These are phyloP conservation scores for Oryctes rhinoceros DNA, from an alignment of 1,140 invertebrate genomes.

Conservation along the genomic window DNA sequence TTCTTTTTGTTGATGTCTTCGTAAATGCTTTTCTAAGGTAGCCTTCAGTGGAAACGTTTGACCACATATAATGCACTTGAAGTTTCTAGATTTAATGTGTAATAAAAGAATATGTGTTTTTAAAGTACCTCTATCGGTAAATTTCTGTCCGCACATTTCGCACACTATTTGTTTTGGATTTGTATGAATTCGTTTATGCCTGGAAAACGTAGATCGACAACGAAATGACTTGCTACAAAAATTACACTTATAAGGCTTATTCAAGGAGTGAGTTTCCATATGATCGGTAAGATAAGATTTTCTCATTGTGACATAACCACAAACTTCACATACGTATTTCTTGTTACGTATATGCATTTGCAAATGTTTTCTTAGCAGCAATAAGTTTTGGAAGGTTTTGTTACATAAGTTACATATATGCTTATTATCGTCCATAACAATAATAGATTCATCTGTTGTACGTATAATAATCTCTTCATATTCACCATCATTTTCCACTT, in stretches of 20 bases:
- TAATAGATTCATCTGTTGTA: neutral
- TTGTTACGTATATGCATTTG: conserved; percentile 43
- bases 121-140: conserved; percentile 51
- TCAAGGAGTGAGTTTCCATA: conserved; percentile 59
- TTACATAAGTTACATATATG: conserved; percentile 43
- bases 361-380: conserved; percentile 30
- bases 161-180: conserved; percentile 53
- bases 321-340: conserved; percentile 50
- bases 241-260: conserved; percentile 64
- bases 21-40: conserved; percentile 53
- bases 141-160: conserved; percentile 52
- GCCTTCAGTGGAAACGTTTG: conserved; percentile 52
- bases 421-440: neutral
- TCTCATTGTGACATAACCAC: conserved; percentile 48
- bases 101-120: conserved; percentile 53
- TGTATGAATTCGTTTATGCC: conserved; percentile 62
- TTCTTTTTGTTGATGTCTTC: conserved; percentile 49
- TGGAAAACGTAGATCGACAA: conserved; percentile 61
- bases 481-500: conserved; percentile 15
- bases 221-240: conserved; percentile 65
- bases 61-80: conserved; percentile 53
- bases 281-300: conserved; percentile 53
- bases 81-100: conserved; percentile 52
- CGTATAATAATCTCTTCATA: conserved; percentile 29
- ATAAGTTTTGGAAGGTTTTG: conserved; percentile 32